Evolutionary conservation across 2,797 vertebrate species (phyloP).

Genomic region (Oreonectes daqikongensis): DNA sequence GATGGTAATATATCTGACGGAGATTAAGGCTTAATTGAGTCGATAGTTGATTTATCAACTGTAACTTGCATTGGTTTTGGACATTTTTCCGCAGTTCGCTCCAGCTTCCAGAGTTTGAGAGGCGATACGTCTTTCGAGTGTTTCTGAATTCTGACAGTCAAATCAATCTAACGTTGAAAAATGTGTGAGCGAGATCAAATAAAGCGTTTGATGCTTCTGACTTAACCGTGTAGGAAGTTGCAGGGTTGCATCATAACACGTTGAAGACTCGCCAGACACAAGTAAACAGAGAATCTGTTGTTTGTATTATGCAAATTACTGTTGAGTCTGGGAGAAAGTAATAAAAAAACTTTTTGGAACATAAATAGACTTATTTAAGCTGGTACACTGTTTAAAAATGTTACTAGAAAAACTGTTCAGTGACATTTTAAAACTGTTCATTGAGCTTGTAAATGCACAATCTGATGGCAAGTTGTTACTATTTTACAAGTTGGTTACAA

Average conservation of each 20-base stretch:
- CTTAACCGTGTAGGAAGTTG: slow-evolving; percentile 19
- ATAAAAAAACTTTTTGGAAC: background rate
- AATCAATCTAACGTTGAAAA: slow-evolving; percentile 42
- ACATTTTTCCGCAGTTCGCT: slow-evolving; percentile 37
- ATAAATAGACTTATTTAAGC: background rate
- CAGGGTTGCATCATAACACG: slow-evolving; percentile 21
- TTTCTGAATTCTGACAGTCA: slow-evolving; percentile 16
- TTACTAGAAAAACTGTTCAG: background rate
- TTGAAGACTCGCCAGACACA: slow-evolving; percentile 23
- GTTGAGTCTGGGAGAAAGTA: background rate
- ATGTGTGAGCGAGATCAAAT: background rate
- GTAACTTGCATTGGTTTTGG: slow-evolving; percentile 52
- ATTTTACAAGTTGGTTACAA: too few species aligned
- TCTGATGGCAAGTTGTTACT: too few species aligned
- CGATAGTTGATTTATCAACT: slow-evolving; percentile 51
- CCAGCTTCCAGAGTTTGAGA: slow-evolving; percentile 29
- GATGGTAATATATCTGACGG: slow-evolving; percentile 54
- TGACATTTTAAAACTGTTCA: background rate
- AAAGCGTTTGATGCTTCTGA: slow-evolving; percentile 19
- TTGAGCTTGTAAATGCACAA: too few species aligned
- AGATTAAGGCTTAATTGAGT: slow-evolving; percentile 56
- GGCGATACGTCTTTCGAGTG: slow-evolving; percentile 21
- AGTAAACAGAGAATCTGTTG: slow-evolving; percentile 22
- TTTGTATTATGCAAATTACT: slow-evolving; percentile 10
- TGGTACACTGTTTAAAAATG: too few species aligned